Percentiles rank a stretch among this genome's conserved stretches.
phyloP scores from a whole-genome alignment of 2,888 invertebrate genomes.

The Plutella xylostella region DNA sequence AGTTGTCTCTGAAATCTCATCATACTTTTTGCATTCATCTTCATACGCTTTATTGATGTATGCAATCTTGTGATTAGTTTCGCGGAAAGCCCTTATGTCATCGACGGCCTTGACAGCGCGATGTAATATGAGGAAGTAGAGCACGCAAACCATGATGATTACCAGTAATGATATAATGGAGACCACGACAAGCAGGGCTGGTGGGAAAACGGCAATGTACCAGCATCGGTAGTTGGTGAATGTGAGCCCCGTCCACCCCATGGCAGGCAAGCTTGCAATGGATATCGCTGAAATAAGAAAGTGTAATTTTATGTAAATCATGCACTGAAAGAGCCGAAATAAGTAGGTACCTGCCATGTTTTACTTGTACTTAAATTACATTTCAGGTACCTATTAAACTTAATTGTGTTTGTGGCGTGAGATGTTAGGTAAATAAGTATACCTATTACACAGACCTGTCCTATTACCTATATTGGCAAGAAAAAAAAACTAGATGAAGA shows the following conservation, averaged over 20 bases:
- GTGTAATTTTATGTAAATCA: neutral
- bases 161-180: conserved; percentile 59
- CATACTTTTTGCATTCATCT: conserved; percentile 26
- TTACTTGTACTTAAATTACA: too few species aligned
- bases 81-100: conserved; percentile 46
- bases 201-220: conserved; percentile 68
- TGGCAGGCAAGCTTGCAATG: conserved; percentile 35
- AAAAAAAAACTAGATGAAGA: too few species aligned
- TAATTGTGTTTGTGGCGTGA: too few species aligned
- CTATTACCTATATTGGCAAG: too few species aligned
- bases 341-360: too few species aligned
- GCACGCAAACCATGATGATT: conserved; percentile 36
- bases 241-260: conserved; percentile 52
- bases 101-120: conserved; percentile 64
- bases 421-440: too few species aligned
- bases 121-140: conserved; percentile 67
- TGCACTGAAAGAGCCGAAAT: neutral
- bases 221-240: conserved; percentile 65
- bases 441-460: too few species aligned
- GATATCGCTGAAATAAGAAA: conserved; percentile 39
- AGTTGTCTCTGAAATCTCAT: conserved; percentile 21
- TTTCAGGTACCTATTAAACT: too few species aligned
- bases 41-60: conserved; percentile 31
- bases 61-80: conserved; percentile 22
- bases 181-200: conserved; percentile 55